Conservation (phyloP, 1,140 invertebrate species). For the Agraylea sexmaculata region DNA sequence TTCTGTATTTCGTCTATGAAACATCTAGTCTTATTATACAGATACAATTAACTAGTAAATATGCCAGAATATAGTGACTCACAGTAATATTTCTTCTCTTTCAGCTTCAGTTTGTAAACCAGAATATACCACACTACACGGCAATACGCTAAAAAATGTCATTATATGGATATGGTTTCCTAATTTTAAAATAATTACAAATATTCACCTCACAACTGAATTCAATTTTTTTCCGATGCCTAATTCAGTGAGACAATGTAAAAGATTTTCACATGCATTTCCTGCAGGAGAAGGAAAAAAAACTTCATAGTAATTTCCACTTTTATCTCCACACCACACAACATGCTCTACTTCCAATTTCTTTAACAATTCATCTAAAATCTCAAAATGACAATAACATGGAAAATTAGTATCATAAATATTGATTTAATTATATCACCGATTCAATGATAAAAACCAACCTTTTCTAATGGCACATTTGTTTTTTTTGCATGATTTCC, state of each 20-base stretch:
- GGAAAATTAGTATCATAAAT: neutral
- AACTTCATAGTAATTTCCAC: conserved; percentile 54
- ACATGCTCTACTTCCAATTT: conserved; percentile 57
- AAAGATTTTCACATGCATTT: conserved; percentile 55
- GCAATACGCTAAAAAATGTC: conserved; percentile 37
- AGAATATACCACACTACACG: conserved; percentile 46
- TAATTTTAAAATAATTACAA: conserved; percentile 6
- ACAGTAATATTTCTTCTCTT: conserved; percentile 34
- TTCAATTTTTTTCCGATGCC: conserved; percentile 56
- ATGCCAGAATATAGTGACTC: too few species aligned
- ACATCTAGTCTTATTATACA: conserved; percentile 6
- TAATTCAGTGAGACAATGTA: conserved; percentile 57
- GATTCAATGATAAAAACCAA: conserved; percentile 18
- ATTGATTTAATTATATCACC: conserved; percentile 3
- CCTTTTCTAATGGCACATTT: conserved; percentile 34
- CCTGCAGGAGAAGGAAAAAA: conserved; percentile 55
- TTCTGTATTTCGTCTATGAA: conserved; percentile 31
- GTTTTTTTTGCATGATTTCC: conserved; percentile 19
- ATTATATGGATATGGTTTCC: conserved; percentile 1
- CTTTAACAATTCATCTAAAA: conserved; percentile 49
- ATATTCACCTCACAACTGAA: conserved; percentile 54
- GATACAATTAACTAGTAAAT: conserved; percentile 3
- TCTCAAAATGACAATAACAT: conserved; percentile 28
- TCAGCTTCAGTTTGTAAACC: conserved; percentile 27
- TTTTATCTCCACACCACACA: conserved; percentile 53